Evolutionary conservation across 2,888 invertebrate genomes (phyloP), one percentile per base, ranked within the genome.

Genomic region (Trichopoda pennipes): DNA sequence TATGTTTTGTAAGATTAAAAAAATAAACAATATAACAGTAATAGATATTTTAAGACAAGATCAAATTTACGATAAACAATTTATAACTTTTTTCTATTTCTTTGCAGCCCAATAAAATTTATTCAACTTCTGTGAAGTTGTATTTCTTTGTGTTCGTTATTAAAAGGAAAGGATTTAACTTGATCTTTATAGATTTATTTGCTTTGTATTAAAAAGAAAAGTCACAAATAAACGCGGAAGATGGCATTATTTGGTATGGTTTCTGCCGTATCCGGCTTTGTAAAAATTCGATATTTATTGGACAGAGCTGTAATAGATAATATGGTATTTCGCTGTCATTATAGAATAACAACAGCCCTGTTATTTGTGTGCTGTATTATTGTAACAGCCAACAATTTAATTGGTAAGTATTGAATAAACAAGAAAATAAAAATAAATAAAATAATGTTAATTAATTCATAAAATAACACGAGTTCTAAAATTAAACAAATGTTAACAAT

Each of bases 231-330:
- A 42, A 73, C 68, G 79, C 85, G 7, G 16, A 84, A 90, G 85
- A 96, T 96, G 96, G 94, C 95, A 89, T 93, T 96, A 85, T 94
- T 96, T 89, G 96, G 96, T 85, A 93, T 97, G 93, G 95, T 96
- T 86, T 96, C 96, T 89, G 95, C 96, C 86, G 95, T 97, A 87
- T 96, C 96, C 93, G 96, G 96, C 92, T 96, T 97, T 91, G 94
- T 97, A 87, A 97, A 97, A 93, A 95, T 97, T 90, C 95, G 97
- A 91, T 96, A 95, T 93, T 93, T 96, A 86, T 93, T 96, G 90
- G 97, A 97, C 93, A 96, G 95, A 91, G 97, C 97, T 82, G 93
- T 96, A 86, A 96, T 97, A 88, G 97, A 97, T 92, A 97, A 97
- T 91, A 95, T 96, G 94, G 94, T 96, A 81, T 97, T 97, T 92